Base-by-base conservation (phyloP, 2,888 invertebrate genomes). In the Laothoe populi region DNA sequence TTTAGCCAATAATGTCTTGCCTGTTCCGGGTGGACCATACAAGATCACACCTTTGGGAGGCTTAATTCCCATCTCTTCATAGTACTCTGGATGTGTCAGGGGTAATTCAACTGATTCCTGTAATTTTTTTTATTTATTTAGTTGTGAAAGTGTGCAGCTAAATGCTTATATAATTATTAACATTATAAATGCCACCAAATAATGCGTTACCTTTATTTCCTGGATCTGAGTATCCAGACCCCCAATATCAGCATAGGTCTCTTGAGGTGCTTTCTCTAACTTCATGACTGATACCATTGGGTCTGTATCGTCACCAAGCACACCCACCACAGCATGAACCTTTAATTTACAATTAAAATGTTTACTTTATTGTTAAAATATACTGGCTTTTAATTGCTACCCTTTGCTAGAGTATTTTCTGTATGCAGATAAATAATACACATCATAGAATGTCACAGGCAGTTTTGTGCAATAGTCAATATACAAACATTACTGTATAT, bases 281-380 rank as follows among this genome's bases (percentile, higher is more conserved):
- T 99, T 99, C 99, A 99, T 99, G 0, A 99, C 99, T 11, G 99
- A 99, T 2, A 99, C 99, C 99, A 99, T 99, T 4, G 99, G 99
- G 90, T 99, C 99, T 11, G 99, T 99, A 83, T 99, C 99, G 90
- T 99, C 99, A 24, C 98, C 97, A n/a, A 99, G 90, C 0, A 99
- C 99, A 61, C 99, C 99, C 35, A 99, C 99, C n/a, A 99, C 99
- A 57, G 99, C 99, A 93, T 99, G 99, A 0, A 99, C 99, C 95
- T 95, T 65, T 11, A 66, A 57, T 21, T 4, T 45, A 35, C 4
- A 57, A 16, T 21, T 13, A 48, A 21, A 4, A 31, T 45, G 2
- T n/a, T 23, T 4, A 46, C 3, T 38, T 48, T 8, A 59, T 7
- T n/a, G n/a, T n/a, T n/a, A n/a, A n/a, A n/a, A n/a, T n/a, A n/a